These are phyloP conservation scores for Microctonus brassicae DNA, from an alignment of 2,888 invertebrate species.

Conservation along the genomic window DNA sequence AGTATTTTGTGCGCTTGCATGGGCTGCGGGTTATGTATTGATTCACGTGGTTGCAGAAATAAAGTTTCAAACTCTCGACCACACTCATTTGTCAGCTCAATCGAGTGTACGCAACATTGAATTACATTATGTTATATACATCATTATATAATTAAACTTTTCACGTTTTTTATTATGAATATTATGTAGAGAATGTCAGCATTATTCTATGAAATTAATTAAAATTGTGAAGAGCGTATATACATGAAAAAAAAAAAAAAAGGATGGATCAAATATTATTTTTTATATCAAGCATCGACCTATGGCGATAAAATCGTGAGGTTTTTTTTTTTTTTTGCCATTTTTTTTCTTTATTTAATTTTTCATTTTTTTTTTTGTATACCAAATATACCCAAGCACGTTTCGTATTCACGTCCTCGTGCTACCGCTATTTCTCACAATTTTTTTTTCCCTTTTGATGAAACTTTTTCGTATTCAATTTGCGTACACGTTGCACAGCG, in stretches of 20 bases:
- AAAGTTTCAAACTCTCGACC: constrained; percentile 7
- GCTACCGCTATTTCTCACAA: constrained; percentile 14
- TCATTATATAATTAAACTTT: neutral
- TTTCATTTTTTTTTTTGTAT: neutral
- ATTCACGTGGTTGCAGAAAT: constrained; percentile 11
- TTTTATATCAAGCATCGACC: neutral
- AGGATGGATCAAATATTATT: neutral
- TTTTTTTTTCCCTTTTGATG: constrained; percentile 6
- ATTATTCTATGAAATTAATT: neutral
- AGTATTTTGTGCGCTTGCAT: constrained; percentile 4
- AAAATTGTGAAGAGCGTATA: neutral
- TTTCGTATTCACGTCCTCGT: constrained; percentile 24
- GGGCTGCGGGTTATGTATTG: constrained; percentile 20
- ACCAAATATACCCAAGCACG: neutral
- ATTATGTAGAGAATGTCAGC: too few species aligned
- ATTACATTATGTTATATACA: neutral
- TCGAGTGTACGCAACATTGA: neutral
- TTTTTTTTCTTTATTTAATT: neutral
- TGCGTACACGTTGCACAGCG: constrained; percentile 18
- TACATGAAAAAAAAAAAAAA: neutral
- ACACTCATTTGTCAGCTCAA: neutral
- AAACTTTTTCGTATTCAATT: constrained; percentile 31
- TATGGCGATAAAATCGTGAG: neutral
- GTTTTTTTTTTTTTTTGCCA: neutral
- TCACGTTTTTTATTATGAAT: neutral